Evolutionary conservation across 2,113 vertebrate genomes (phyloP).

Genomic region (Laterallus jamaicensis): DNA sequence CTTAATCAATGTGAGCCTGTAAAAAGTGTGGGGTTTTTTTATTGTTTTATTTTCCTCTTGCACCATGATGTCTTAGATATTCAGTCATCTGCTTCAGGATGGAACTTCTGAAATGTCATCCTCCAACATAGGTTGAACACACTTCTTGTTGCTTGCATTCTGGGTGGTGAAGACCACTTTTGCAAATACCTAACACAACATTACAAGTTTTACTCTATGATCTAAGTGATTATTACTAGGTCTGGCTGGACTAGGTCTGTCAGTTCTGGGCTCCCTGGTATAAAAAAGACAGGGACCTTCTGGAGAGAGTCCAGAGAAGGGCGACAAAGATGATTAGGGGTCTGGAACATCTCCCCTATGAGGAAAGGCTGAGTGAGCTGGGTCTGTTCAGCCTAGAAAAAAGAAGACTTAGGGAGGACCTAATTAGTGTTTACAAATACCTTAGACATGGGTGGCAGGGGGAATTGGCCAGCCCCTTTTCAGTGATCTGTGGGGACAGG

Average conservation of each 20-base stretch:
- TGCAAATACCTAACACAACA: not conserved
- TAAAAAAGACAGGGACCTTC: too few relatives aligned
- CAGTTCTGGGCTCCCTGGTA: too few relatives aligned
- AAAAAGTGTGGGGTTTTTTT: not conserved
- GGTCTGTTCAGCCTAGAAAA: too few relatives aligned
- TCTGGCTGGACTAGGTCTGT: not conserved
- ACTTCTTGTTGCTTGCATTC: not conserved
- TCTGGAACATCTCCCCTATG: too few relatives aligned
- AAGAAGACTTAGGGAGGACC: too few relatives aligned
- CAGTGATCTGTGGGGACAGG: too few relatives aligned
- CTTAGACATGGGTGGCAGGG: too few relatives aligned
- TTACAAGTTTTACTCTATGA: not conserved
- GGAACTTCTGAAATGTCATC: not conserved
- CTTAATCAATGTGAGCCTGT: not conserved
- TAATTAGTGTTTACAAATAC: too few relatives aligned
- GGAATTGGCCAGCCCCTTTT: too few relatives aligned
- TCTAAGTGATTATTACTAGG: not conserved
- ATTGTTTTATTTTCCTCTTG: not conserved
- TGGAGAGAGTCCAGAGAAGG: too few relatives aligned
- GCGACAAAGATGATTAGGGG: too few relatives aligned
- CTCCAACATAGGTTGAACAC: not conserved
- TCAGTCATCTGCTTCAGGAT: not conserved
- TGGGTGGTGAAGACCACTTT: not conserved
- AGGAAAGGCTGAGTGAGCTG: too few relatives aligned
- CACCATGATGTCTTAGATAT: not conserved